A percentile compares a stretch with the other conserved stretches of the same genome.
These are phyloP conservation scores for Podarcis siculus DNA, from an alignment of 2,797 vertebrate genomes.

Conservation along the genomic window DNA sequence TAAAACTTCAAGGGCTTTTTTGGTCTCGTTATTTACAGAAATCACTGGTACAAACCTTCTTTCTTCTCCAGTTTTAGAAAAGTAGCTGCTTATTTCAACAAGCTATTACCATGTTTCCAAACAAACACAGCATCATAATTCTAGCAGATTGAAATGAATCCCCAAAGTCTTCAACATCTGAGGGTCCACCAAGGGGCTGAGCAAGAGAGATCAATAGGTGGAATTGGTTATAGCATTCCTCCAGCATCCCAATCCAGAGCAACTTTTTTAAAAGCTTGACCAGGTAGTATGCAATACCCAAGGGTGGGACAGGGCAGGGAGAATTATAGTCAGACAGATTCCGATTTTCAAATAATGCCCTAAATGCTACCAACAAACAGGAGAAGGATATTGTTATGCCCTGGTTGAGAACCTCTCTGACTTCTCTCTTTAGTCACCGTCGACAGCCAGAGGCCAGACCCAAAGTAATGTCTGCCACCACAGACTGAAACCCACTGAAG, in stretches of 20 bases:
- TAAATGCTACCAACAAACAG: not conserved
- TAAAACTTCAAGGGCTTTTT: not conserved
- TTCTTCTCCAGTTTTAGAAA: conserved; percentile 46
- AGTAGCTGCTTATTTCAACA: not conserved
- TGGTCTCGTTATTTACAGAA: conserved; percentile 45
- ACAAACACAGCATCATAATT: not conserved
- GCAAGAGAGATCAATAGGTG: not conserved
- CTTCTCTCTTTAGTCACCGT: not conserved
- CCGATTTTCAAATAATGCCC: not conserved
- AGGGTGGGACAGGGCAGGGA: no score
- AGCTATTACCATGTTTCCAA: not conserved
- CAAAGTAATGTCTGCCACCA: not conserved
- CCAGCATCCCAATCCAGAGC: not conserved
- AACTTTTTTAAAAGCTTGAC: not conserved
- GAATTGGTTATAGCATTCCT: not conserved
- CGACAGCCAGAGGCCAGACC: not conserved
- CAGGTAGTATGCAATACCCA: not conserved
- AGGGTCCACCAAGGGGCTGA: not conserved
- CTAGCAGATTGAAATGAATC: no score
- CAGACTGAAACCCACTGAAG: not conserved
- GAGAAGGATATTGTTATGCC: not conserved
- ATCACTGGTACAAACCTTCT: conserved; percentile 25
- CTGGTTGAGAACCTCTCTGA: not conserved
- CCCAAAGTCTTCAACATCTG: not conserved
- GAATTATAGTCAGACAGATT: not conserved